These are phyloP conservation scores for Odontocolon sp. DNA, from an alignment of 2,888 invertebrate species.

Conservation along the genomic window DNA sequence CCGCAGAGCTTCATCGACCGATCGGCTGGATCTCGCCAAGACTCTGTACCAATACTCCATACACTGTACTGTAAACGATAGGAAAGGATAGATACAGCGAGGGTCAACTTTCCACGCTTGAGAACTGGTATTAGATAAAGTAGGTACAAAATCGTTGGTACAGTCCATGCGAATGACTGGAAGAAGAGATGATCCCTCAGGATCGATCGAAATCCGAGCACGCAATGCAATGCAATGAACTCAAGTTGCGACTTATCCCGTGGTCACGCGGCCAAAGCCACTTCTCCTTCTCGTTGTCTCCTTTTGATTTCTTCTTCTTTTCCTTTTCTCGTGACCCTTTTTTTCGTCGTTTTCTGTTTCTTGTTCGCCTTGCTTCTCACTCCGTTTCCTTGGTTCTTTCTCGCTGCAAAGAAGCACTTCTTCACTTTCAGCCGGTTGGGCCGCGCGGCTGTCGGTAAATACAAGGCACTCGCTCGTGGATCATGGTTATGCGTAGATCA, in stretches of 20 bases:
- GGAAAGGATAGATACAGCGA: not conserved
- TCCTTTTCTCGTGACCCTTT: constrained; percentile 13
- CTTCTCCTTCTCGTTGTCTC: not conserved
- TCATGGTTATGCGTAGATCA: constrained; percentile 64
- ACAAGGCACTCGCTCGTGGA: constrained; percentile 63
- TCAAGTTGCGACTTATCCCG: constrained; percentile 3
- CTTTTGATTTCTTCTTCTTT: not conserved
- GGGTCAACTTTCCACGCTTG: constrained; percentile 20
- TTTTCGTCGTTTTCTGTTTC: not conserved
- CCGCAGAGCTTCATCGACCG: too few species aligned
- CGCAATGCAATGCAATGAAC: constrained; percentile 5
- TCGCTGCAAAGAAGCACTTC: constrained; percentile 54
- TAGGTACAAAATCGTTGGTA: too few species aligned
- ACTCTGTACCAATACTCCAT: constrained; percentile 1
- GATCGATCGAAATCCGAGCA: constrained; percentile 11
- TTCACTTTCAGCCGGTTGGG: constrained; percentile 61
- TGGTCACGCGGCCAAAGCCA: not conserved
- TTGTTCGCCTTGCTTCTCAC: constrained; percentile 29
- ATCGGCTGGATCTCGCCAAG: not conserved
- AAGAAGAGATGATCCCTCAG: not conserved
- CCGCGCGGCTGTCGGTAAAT: constrained; percentile 64
- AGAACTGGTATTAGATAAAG: not conserved
- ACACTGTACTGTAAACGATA: not conserved
- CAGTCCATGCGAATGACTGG: not conserved
- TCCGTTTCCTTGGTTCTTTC: constrained; percentile 48